Evolutionary conservation across 2,113 vertebrate species (phyloP).

Genomic region (Ariopsis seemanni): DNA sequence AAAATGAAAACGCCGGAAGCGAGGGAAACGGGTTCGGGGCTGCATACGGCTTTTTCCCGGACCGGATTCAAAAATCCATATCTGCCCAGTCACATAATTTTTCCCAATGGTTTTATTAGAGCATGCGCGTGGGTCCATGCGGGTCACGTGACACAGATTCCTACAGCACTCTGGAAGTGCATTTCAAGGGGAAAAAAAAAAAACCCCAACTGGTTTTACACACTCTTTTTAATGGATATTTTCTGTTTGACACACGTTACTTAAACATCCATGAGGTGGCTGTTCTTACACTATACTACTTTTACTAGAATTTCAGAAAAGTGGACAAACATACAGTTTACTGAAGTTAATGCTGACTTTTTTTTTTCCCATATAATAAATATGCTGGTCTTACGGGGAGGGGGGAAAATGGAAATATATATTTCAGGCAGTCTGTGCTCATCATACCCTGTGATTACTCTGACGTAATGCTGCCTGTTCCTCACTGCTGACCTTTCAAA

Average conservation of each 20-base stretch:
- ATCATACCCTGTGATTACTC: not conserved
- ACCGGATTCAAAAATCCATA: too few species aligned
- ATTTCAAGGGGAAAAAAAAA: not conserved
- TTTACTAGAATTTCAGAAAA: not conserved
- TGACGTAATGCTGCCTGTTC: slow-evolving; percentile 16
- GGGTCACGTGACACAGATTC: too few species aligned
- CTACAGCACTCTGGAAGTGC: not conserved
- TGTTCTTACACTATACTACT: not conserved
- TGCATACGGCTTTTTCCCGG: too few species aligned
- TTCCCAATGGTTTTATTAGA: too few species aligned
- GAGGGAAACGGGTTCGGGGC: too few species aligned
- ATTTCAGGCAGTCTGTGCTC: not conserved
- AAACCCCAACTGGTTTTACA: not conserved
- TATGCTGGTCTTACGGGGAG: not conserved
- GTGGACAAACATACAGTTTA: not conserved
- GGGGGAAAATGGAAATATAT: not conserved
- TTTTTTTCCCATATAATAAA: not conserved
- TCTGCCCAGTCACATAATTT: too few species aligned
- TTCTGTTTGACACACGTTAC: not conserved
- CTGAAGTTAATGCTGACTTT: not conserved
- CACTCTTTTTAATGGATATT: not conserved
- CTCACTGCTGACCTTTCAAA: not conserved
- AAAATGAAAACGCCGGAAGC: too few species aligned
- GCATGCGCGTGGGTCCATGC: too few species aligned
- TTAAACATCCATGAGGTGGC: slow-evolving; percentile 7